Conservation (phyloP, 2,888 invertebrate species). For the Drosophila recens region DNA sequence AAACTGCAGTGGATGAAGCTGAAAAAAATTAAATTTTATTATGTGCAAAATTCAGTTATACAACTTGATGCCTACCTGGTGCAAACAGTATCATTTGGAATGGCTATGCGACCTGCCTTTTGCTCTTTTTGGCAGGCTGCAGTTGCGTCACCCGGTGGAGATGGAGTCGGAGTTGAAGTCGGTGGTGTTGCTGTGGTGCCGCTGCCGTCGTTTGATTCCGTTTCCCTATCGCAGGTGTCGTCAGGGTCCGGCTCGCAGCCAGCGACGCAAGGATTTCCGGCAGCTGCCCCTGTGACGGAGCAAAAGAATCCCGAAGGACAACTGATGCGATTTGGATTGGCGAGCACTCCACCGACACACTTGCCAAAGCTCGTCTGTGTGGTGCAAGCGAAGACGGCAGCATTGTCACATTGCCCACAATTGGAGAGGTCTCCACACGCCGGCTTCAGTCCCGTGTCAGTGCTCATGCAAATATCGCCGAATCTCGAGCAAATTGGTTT, state of each 20-base stretch:
- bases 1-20: slow-evolving; percentile 69
- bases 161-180: neutral
- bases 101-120: slow-evolving; percentile 60
- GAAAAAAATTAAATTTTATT: slow-evolving; percentile 2
- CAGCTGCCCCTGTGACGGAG: slow-evolving; percentile 30
- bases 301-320: slow-evolving; percentile 63
- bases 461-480: slow-evolving; percentile 47
- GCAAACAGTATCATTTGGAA: slow-evolving; percentile 68
- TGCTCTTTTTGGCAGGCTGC: slow-evolving; percentile 28
- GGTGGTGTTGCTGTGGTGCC: neutral
- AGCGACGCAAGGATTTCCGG: slow-evolving; percentile 52
- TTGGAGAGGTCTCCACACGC: slow-evolving; percentile 65
- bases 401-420: slow-evolving; percentile 59
- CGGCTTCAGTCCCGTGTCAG: fast-evolving
- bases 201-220: neutral
- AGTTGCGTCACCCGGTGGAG: slow-evolving; percentile 20
- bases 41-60: neutral
- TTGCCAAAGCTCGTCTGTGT: slow-evolving; percentile 63
- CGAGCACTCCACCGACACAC: slow-evolving; percentile 44
- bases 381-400: slow-evolving; percentile 61
- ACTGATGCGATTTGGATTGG: neutral
- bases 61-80: slow-evolving; percentile 53
- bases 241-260: slow-evolving; percentile 24
- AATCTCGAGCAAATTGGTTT: slow-evolving; percentile 64
- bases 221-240: slow-evolving; percentile 63